Percentiles rank a stretch among this genome's conserved stretches.
These are phyloP conservation scores for Drosophila ficusphila DNA, from an alignment of 1,140 invertebrate genomes.

Conservation along the genomic window DNA sequence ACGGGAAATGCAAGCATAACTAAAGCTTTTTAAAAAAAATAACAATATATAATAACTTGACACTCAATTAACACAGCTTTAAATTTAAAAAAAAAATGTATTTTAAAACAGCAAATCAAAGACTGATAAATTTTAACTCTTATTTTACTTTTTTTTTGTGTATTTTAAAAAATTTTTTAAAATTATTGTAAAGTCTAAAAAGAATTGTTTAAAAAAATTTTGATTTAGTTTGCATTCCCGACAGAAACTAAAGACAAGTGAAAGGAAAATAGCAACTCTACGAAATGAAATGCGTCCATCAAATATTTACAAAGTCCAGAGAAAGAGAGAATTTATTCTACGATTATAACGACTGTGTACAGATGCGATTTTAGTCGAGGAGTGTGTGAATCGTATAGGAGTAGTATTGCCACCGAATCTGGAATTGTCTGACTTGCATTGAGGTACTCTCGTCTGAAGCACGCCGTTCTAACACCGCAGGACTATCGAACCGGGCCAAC, in stretches of 20 bases:
- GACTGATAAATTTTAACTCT: background rate
- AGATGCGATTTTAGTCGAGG: slow-evolving; percentile 31
- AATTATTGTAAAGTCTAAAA: background rate
- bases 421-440: slow-evolving; percentile 71
- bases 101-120: background rate
- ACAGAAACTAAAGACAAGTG: background rate
- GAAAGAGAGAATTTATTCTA: slow-evolving; percentile 31
- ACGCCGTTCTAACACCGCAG: slow-evolving; percentile 72
- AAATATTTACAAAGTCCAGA: slow-evolving; percentile 59
- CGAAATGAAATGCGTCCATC: slow-evolving; percentile 51
- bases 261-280: slow-evolving; percentile 37
- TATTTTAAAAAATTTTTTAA: background rate
- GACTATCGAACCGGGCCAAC: slow-evolving; percentile 39
- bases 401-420: slow-evolving; percentile 58
- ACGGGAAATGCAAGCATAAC: slow-evolving; percentile 18
- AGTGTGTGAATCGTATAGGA: slow-evolving; percentile 38
- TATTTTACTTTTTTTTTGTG: background rate
- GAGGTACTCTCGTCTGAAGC: slow-evolving; percentile 81
- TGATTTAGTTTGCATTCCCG: slow-evolving; percentile 18
- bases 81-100: background rate
- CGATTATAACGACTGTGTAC: slow-evolving; percentile 41
- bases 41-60: too few species aligned
- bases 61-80: background rate
- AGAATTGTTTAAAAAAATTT: background rate
- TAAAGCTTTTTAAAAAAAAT: background rate